These are phyloP conservation scores for Alethe diademata DNA, from an alignment of 2,113 vertebrate species.

Conservation along the genomic window DNA sequence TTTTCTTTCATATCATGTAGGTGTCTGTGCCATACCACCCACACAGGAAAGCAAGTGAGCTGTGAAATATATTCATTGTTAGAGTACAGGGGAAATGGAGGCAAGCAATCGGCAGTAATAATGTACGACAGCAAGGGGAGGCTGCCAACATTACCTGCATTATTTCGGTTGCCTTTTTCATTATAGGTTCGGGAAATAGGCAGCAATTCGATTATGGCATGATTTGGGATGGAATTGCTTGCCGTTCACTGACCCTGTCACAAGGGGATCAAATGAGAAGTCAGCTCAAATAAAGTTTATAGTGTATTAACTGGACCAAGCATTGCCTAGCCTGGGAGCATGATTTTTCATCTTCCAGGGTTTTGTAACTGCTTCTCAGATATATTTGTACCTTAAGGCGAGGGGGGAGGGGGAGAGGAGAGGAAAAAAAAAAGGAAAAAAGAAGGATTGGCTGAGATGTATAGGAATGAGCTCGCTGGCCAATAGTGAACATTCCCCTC, in stretches of 20 bases:
- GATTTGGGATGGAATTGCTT: constrained; percentile 87
- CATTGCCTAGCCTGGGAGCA: constrained; percentile 73
- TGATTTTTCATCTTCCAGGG: constrained; percentile 76
- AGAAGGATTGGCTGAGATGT: constrained; percentile 81
- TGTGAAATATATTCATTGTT: constrained; percentile 96
- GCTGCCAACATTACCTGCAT: constrained; percentile 85
- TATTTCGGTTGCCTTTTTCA: constrained; percentile 89
- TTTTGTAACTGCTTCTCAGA: constrained; percentile 77
- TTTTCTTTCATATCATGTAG: constrained; percentile 84
- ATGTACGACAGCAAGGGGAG: constrained; percentile 86
- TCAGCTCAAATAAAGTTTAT: constrained; percentile 91
- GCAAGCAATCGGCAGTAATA: constrained; percentile 87
- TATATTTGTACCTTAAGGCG: constrained; percentile 79
- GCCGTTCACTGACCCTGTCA: constrained; percentile 83
- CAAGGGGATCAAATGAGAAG: constrained; percentile 85
- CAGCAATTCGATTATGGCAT: constrained; percentile 88
- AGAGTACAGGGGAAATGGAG: constrained; percentile 84
- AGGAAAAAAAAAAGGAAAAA: not conserved
- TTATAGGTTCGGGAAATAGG: constrained; percentile 88
- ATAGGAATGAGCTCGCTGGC: constrained; percentile 76
- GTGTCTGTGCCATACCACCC: constrained; percentile 85
- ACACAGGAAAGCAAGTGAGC: constrained; percentile 87
- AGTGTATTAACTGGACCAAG: constrained; percentile 83
- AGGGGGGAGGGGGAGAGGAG: not conserved
- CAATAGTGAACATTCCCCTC: constrained; percentile 76